Evolutionary conservation across 2,113 vertebrate genomes (phyloP), one percentile per base, ranked within the genome.

Genomic region (Gasterosteus aculeatus): DNA sequence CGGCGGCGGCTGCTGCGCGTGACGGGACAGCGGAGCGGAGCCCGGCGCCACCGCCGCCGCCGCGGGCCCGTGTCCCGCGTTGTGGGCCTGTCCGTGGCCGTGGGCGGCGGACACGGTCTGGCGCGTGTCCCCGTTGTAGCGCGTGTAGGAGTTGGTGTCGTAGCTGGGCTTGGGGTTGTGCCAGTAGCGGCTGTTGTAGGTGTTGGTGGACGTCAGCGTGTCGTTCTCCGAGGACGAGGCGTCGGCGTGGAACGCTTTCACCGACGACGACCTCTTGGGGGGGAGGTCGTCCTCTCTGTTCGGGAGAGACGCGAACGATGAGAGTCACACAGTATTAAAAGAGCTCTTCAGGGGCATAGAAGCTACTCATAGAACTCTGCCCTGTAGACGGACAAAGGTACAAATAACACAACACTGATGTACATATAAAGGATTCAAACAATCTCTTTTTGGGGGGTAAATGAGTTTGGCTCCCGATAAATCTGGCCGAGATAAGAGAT

Each of bases 111-210:
- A 94, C 88, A 98, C 96, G 87, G 95, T 94, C 88, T 97, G 97
- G 33, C 92, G 95, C 19, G 94, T 91, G 31, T 98, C 96, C 0
- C 95, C 96, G 19, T 94, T 95, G 85, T 97, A 97, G 84, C 95
- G 95, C 1, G 93, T 96, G 84, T 96, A 96, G 10, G 96, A 96
- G 93, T 96, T 96, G 41, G 94, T 94, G 87, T 96, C 94, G 0
- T 97, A 96, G 80, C 93, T 97, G 76, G 93, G 93, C 90, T 98
- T 97, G 54, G 96, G 95, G 80, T 95, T 96, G 10, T 95, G 96
- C 98, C 98, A 99, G 93, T 96, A 98, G 82, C 95, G 96, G 84
- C 97, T 98, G 94, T 97, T 98, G 92, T 96, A 98, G 46, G 97
- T 98, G 92, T 98, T 98, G 85, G 96, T 97, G 35, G 98, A 99